Evolutionary conservation across 2,797 vertebrate genomes (phyloP).

Genomic region (Prionace glauca): DNA sequence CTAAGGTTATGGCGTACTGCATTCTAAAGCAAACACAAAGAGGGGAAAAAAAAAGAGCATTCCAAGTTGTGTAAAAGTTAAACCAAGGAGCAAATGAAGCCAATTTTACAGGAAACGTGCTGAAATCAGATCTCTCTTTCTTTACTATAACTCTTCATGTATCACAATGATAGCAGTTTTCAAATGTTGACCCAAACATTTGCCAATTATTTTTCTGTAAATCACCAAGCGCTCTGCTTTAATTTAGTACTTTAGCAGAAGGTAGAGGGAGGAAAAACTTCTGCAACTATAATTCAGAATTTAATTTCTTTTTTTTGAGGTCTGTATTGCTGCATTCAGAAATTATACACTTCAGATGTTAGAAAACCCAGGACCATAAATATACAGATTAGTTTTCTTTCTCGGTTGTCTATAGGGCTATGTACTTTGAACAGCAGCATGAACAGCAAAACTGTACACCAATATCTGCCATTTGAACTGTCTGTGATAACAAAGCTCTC

Average conservation of each 20-base stretch:
- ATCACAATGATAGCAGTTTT: neutral
- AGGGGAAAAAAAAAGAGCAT: constrained; percentile 45
- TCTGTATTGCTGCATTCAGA: neutral
- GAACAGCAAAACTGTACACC: constrained; percentile 57
- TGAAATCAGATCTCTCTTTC: neutral
- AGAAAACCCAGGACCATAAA: constrained; percentile 2
- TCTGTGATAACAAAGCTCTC: constrained; percentile 84
- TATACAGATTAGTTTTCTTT: constrained; percentile 28
- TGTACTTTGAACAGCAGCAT: constrained; percentile 34
- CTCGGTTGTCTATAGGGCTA: constrained; percentile 10
- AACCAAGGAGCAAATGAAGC: constrained; percentile 25
- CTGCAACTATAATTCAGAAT: neutral
- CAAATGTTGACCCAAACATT: neutral
- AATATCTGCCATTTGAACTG: constrained; percentile 71
- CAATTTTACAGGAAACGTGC: constrained; percentile 24
- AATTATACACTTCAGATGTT: constrained; percentile 18
- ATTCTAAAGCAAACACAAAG: constrained; percentile 72
- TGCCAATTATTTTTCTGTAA: neutral
- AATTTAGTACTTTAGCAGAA: neutral
- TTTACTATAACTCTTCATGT: neutral
- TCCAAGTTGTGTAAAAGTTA: constrained; percentile 24
- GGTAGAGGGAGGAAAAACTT: neutral
- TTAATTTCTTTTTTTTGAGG: neutral
- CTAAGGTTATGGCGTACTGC: constrained; percentile 98
- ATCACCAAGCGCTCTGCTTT: neutral